These are phyloP conservation scores for Sus cebifrons DNA, from an alignment of 2,797 vertebrate genomes.

Conservation along the genomic window DNA sequence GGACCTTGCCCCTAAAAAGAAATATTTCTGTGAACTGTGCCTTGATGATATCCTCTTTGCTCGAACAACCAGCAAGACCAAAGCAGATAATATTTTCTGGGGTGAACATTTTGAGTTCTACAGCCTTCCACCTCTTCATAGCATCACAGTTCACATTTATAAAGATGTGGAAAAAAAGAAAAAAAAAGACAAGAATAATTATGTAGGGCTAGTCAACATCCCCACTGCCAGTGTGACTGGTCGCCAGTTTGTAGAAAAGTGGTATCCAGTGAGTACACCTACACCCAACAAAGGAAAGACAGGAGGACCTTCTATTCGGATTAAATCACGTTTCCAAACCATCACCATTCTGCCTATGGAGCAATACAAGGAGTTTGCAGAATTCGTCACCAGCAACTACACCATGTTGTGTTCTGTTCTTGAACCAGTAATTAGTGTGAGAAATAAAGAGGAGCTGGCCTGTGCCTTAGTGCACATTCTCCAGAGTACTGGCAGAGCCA, in stretches of 20 bases:
- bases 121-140: conserved; percentile 93
- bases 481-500: conserved; percentile 97
- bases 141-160: conserved; percentile 97
- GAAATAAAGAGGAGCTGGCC: conserved; percentile 98
- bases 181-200: conserved; percentile 99
- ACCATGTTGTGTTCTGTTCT: conserved; percentile 96
- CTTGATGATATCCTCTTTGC: conserved; percentile 97
- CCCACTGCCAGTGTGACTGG: conserved; percentile 94
- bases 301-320: conserved; percentile 96
- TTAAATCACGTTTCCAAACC: conserved; percentile 97
- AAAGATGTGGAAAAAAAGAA: conserved; percentile 97
- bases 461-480: conserved; percentile 98
- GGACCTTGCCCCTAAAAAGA: conserved; percentile 97
- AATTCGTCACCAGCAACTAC: conserved; percentile 97
- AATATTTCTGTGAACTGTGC: conserved; percentile 98
- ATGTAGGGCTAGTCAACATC: conserved; percentile 97
- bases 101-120: conserved; percentile 98
- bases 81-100: conserved; percentile 97
- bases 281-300: conserved; percentile 95
- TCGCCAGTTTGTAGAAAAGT: conserved; percentile 97
- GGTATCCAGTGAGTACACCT: conserved; percentile 98
- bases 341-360: conserved; percentile 98
- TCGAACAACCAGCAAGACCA: conserved; percentile 97
- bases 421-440: conserved; percentile 98
- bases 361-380: conserved; percentile 98